Evolutionary conservation across 2,888 invertebrate genomes (phyloP).

Genomic region (Lasiommata megera): DNA sequence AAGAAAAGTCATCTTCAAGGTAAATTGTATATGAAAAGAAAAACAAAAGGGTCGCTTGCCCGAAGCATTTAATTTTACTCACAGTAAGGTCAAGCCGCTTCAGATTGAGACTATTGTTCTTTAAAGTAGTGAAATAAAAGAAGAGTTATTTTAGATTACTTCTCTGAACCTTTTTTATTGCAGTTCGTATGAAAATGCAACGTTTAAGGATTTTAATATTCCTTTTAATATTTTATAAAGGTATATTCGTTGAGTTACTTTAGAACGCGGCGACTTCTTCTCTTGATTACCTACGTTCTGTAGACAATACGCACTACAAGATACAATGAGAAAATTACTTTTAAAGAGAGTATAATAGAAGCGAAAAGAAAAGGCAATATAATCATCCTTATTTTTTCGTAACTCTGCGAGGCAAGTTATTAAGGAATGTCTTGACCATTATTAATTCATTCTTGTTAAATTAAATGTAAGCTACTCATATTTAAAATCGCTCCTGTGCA

Average conservation of each 20-base stretch:
- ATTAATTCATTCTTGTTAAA: neutral
- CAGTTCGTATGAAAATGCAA: constrained; percentile 16
- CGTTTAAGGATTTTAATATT: constrained; percentile 17
- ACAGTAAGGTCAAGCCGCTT: constrained; percentile 30
- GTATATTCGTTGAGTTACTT: constrained; percentile 3
- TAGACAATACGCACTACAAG: constrained; percentile 7
- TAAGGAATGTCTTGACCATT: too few relatives aligned
- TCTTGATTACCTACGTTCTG: constrained; percentile 13
- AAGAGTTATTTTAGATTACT: constrained; percentile 29
- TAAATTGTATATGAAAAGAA: constrained; percentile 24
- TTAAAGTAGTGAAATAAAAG: constrained; percentile 31
- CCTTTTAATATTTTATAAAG: constrained; percentile 9
- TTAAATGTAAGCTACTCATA: neutral
- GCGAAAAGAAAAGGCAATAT: neutral
- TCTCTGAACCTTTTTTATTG: constrained; percentile 22
- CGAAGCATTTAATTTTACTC: constrained; percentile 30
- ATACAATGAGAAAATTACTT: constrained; percentile 16
- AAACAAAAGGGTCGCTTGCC: constrained; percentile 27
- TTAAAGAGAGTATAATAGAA: constrained; percentile 2
- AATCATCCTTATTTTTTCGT: neutral
- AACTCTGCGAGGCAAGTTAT: neutral
- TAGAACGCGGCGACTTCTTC: constrained; percentile 3
- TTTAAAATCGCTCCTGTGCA: neutral
- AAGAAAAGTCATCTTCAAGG: constrained; percentile 17
- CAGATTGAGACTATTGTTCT: constrained; percentile 31